These are phyloP conservation scores for Thryonomys swinderianus DNA, from an alignment of 2,113 vertebrate genomes.

Conservation along the genomic window DNA sequence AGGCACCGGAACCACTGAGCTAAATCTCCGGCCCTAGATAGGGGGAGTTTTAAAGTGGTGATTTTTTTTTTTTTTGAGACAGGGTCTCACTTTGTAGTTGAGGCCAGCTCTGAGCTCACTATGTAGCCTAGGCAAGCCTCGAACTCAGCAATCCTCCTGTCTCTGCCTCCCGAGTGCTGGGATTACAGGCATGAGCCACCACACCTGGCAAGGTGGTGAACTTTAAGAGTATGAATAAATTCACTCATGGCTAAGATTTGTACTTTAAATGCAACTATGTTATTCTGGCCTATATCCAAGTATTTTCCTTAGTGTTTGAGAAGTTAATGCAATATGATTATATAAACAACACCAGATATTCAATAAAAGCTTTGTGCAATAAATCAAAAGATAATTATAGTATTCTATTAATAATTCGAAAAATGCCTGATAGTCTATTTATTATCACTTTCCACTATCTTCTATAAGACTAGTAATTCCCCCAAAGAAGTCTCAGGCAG, in stretches of 20 bases:
- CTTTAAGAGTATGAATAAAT: neutral
- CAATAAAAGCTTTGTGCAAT: neutral
- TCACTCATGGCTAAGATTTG: neutral
- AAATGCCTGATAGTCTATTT: neutral
- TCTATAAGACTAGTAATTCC: neutral
- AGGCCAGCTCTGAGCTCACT: too few relatives aligned
- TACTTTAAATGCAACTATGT: neutral
- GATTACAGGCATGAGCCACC: too few relatives aligned
- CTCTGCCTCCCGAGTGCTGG: too few relatives aligned
- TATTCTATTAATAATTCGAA: neutral
- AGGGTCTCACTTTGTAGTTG: too few relatives aligned
- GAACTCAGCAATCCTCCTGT: too few relatives aligned
- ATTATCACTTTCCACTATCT: neutral
- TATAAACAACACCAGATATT: neutral
- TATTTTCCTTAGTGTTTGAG: neutral
- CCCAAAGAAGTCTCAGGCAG: neutral
- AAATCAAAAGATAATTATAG: conserved; percentile 7
- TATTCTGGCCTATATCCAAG: neutral
- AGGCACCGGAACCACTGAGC: too few relatives aligned
- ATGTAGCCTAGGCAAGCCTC: too few relatives aligned
- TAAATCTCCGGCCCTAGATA: too few relatives aligned
- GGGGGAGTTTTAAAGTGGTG: too few relatives aligned
- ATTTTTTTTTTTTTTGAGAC: too few relatives aligned
- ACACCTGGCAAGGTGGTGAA: neutral
- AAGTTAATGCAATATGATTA: neutral